A percentile compares a stretch with the other conserved stretches of the same genome.
These are phyloP conservation scores for Nyctalus aviator DNA, from an alignment of 2,797 vertebrate genomes.

Conservation along the genomic window DNA sequence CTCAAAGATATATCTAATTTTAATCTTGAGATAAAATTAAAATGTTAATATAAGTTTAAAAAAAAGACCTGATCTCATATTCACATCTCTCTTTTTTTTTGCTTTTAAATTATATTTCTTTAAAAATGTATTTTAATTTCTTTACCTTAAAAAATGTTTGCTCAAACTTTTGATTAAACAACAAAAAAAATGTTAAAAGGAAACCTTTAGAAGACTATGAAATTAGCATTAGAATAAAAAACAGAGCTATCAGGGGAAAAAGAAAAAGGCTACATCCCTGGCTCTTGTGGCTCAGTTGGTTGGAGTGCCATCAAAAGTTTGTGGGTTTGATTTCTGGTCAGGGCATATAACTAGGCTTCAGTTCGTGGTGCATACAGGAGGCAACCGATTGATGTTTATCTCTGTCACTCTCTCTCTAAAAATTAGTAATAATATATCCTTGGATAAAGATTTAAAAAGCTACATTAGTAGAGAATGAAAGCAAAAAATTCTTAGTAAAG, in stretches of 20 bases:
- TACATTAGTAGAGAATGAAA: not conserved
- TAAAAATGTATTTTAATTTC: not conserved
- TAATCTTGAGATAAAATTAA: not conserved
- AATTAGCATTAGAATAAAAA: not conserved
- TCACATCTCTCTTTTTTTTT: not conserved
- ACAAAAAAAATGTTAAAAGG: not conserved
- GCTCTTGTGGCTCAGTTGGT: not conserved
- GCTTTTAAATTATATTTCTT: not conserved
- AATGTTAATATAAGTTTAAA: not conserved
- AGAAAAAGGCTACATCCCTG: not conserved
- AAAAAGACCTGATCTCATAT: not conserved
- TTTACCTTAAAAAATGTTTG: not conserved
- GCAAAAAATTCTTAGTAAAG: not conserved
- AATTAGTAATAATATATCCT: not conserved
- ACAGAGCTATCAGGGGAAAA: not conserved
- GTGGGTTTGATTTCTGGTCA: not conserved
- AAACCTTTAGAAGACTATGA: slow-evolving; percentile 14
- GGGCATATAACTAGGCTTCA: not conserved
- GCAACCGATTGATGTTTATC: not conserved
- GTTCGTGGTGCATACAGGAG: not conserved
- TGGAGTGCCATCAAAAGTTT: not conserved
- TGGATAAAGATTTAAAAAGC: not conserved
- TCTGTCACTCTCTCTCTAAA: not conserved
- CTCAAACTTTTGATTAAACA: not conserved
- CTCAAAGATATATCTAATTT: not conserved